Percentiles rank a stretch among this genome's conserved stretches.
These are phyloP conservation scores for Pleuronectes platessa DNA, from an alignment of 2,113 vertebrate genomes.

Conservation along the genomic window DNA sequence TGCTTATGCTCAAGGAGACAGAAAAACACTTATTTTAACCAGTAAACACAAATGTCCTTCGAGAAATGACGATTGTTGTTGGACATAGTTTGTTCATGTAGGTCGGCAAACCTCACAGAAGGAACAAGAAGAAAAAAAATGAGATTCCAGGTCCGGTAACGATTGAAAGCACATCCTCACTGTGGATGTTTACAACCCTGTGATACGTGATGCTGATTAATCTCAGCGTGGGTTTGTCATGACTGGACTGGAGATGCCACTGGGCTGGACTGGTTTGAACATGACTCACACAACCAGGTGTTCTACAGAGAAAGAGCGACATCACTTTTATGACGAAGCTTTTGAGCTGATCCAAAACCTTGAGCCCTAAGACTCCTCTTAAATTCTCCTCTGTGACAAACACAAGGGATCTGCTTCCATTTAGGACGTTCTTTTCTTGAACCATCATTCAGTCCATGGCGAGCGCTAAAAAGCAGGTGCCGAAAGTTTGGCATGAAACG, in stretches of 20 bases:
- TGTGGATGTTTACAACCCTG: background rate
- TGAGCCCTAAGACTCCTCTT: background rate
- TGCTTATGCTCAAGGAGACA: background rate
- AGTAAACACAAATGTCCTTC: background rate
- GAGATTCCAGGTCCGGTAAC: background rate
- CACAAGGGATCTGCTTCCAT: background rate
- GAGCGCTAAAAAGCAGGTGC: background rate
- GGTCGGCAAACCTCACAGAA: background rate
- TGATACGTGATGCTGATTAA: slow-evolving; percentile 15
- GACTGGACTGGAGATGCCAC: background rate
- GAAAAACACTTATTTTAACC: background rate
- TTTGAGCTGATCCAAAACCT: slow-evolving; percentile 2
- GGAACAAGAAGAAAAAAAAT: background rate
- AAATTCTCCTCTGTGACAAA: slow-evolving; percentile 6
- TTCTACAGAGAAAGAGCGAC: slow-evolving; percentile 13
- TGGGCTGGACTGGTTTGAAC: slow-evolving; percentile 21
- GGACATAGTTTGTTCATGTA: background rate
- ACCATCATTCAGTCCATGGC: no score
- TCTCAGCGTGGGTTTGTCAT: background rate
- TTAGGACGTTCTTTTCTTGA: background rate
- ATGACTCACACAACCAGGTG: slow-evolving; percentile 60
- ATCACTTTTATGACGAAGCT: slow-evolving; percentile 12
- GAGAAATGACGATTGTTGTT: background rate
- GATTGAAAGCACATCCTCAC: background rate
- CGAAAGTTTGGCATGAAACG: slow-evolving; percentile 27